Conservation (phyloP, 2,113 vertebrate species). For the Sinosuthora webbiana region DNA sequence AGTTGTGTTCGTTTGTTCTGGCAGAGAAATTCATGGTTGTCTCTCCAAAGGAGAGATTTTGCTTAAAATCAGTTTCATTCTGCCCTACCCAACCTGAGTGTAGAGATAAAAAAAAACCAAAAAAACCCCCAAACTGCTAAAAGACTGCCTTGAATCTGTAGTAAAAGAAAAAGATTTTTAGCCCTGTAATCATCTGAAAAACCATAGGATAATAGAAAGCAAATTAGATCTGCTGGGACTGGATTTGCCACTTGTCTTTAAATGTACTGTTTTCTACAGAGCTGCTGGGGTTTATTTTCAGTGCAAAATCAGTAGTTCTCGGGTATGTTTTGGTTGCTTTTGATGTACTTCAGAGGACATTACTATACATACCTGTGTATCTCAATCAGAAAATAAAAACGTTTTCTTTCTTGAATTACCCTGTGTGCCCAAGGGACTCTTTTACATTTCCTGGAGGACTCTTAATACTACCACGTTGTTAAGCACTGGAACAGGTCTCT, state of each 20-base stretch:
- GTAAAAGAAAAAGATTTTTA: neutral
- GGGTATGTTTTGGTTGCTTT: neutral
- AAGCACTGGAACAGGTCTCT: slow-evolving; percentile 17
- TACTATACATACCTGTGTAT: neutral
- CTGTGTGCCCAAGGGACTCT: neutral
- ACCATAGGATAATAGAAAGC: neutral
- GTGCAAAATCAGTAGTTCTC: neutral
- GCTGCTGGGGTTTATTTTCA: neutral
- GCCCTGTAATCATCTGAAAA: neutral
- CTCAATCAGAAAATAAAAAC: neutral
- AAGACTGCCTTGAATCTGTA: neutral
- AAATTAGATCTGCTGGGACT: neutral
- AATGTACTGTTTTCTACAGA: neutral
- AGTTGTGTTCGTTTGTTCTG: slow-evolving; percentile 58
- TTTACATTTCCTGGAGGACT: neutral
- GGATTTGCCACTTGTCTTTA: neutral
- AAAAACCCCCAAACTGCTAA: neutral
- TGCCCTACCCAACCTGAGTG: neutral
- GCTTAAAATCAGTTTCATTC: neutral
- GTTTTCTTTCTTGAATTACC: neutral
- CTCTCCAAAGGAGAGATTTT: slow-evolving; percentile 1
- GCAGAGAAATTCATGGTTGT: neutral
- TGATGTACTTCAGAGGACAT: neutral
- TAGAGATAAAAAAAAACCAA: neutral
- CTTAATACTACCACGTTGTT: slow-evolving; percentile 14